Evolutionary conservation across 2,113 vertebrate species (phyloP).

Genomic region (Malurus melanocephalus): DNA sequence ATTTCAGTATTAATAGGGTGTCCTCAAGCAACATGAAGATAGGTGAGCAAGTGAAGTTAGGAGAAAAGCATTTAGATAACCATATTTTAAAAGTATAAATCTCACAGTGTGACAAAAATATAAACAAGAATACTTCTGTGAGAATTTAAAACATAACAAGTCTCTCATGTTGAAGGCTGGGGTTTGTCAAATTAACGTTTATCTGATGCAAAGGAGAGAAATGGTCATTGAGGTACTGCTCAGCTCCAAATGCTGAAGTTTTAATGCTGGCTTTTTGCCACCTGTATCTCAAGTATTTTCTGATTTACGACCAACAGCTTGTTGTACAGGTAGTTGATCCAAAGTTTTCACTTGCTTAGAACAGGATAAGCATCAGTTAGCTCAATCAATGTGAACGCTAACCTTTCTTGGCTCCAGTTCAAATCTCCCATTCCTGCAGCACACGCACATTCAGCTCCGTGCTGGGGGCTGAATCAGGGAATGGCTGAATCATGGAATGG

Average conservation of each 20-base stretch:
- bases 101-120: not conserved
- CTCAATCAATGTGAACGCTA: not conserved
- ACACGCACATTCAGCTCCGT: not conserved
- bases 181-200: not conserved
- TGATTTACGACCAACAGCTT: not conserved
- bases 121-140: not conserved
- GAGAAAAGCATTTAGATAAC: not conserved
- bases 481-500: fast-evolving
- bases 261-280: not conserved
- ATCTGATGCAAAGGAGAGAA: not conserved
- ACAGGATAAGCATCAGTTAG: not conserved
- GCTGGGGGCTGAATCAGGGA: not conserved
- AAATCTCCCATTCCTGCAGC: not conserved
- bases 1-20: not conserved
- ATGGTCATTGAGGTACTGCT: not conserved
- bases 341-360: not conserved
- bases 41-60: not conserved
- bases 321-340: not conserved
- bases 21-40: not conserved
- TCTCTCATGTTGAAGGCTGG: not conserved
- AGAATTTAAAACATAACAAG: not conserved
- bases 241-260: not conserved
- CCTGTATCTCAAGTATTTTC: not conserved
- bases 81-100: not conserved
- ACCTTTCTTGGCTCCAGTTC: not conserved